Evolutionary conservation across 1,140 invertebrate species (phyloP), one percentile per base, ranked within the genome.

Genomic region (Trichoplusia ni): DNA sequence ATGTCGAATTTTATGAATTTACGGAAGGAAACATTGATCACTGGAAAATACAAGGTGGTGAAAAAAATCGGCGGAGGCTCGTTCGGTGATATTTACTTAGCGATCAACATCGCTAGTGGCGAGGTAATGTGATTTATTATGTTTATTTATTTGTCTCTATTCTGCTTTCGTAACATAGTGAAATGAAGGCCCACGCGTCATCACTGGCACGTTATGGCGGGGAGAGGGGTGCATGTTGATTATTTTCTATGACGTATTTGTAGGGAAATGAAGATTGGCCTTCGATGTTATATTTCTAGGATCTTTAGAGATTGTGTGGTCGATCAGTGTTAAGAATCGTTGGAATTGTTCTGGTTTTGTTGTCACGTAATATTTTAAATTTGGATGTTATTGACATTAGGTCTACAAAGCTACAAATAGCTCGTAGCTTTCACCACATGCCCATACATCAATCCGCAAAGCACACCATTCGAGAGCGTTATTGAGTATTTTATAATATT

Each of bases 1-100:
- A 74, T 77, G 74, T 71, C 71, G 60, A 58, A 42, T 40, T 73
- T 75, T 65, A 67, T 65, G 53, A 66, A 37, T 27, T 60, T 51
- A 44, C 62, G 77, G 14, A 68, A 59, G 38, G 75, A 76, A 60
- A 51, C 63, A 35, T 56, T 78, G 54, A 95, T 98, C 77, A 96
- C 95, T 81, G 94, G 94, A 83, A 98, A 98, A 91, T 99, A 99
- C 92, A 95, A 97, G 86, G 93, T 99, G 77, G 95, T 98, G 81
- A 93, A 98, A 71, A 99, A 99, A 93, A 99, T 99, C 84, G 98
- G 91, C 84, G 98, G 97, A 85, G 98, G 98, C 68, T 99, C 98
- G 4, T 99, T 99, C 91, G 98, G 98, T 85, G 98, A 99, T 91
- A 99, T 99, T 84, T 99, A 98, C 91, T 93, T 99, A 77, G 98